A percentile compares a stretch with the other conserved stretches of the same genome.
Evolutionary conservation across 2,888 invertebrate species (phyloP).

Genomic region (Merodon equestris): DNA sequence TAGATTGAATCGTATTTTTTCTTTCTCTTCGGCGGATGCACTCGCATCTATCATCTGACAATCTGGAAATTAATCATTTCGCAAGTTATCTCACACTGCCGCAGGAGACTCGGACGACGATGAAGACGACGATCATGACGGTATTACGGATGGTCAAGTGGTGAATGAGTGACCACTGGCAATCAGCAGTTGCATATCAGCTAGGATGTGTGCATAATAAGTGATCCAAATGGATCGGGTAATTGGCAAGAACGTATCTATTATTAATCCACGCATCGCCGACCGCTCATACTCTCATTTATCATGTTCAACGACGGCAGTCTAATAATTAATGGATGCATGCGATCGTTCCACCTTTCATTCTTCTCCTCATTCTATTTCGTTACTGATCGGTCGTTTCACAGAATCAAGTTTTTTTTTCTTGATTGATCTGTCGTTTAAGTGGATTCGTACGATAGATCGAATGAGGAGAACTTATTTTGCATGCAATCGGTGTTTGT

Average conservation of each 20-base stretch:
- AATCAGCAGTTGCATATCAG: conserved; percentile 10
- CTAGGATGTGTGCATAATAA: conserved; percentile 46
- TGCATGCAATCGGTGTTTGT: conserved; percentile 50
- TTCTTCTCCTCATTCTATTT: not conserved
- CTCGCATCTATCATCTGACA: no score
- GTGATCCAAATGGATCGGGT: conserved; percentile 64
- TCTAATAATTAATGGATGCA: conserved; percentile 62
- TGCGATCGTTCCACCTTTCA: conserved; percentile 20
- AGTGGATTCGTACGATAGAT: conserved; percentile 58
- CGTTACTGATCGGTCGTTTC: not conserved
- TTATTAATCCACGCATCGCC: conserved; percentile 45
- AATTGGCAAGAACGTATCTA: conserved; percentile 62
- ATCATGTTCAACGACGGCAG: conserved; percentile 56
- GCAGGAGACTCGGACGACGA: no score
- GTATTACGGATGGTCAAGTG: conserved; percentile 45
- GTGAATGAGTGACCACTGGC: conserved; percentile 9
- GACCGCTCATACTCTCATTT: conserved; percentile 52
- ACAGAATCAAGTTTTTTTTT: conserved; percentile 27
- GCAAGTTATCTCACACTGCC: conserved; percentile 45
- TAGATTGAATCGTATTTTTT: no score
- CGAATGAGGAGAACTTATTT: conserved; percentile 37
- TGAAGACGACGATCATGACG: conserved; percentile 29
- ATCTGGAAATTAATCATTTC: conserved; percentile 61
- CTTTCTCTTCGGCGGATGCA: no score
- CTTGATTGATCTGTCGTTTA: conserved; percentile 68